Evolutionary conservation across 1,140 invertebrate species (phyloP).

Genomic region (Pseudomyrmex flavicornis): DNA sequence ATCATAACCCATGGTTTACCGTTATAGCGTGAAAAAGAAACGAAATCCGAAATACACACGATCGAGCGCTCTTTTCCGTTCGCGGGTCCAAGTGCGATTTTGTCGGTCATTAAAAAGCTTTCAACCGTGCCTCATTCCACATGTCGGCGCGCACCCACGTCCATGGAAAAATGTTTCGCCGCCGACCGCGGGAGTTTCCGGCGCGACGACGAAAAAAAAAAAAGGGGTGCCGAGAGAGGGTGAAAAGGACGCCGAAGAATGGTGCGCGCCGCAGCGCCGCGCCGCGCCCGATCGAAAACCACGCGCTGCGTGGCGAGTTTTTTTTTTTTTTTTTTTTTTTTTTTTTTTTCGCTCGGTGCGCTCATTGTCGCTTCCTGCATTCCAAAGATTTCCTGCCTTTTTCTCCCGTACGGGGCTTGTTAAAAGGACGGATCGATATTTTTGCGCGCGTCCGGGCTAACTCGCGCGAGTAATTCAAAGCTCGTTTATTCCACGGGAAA

Average conservation of each 20-base stretch:
- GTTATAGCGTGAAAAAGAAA: conserved; percentile 17
- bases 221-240: not conserved
- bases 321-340: not conserved
- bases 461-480: conserved; percentile 35
- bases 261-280: conserved; percentile 42
- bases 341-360: conserved; percentile 55
- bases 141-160: conserved; percentile 71
- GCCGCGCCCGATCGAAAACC: conserved; percentile 64
- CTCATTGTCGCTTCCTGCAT: conserved; percentile 60
- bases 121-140: conserved; percentile 76
- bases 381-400: conserved; percentile 61
- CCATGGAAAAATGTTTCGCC: conserved; percentile 79
- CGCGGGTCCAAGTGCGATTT: conserved; percentile 60
- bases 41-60: conserved; percentile 25
- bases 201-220: conserved; percentile 6
- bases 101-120: conserved; percentile 80
- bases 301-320: conserved; percentile 35
- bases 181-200: conserved; percentile 73
- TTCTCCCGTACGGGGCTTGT: conserved; percentile 9
- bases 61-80: conserved; percentile 1
- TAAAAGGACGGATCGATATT: conserved; percentile 50
- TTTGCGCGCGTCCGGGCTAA: conserved; percentile 26
- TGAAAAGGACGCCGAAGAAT: conserved; percentile 58
- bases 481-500: conserved; percentile 36
- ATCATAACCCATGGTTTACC: conserved; percentile 4